Base-by-base conservation (phyloP, 2,797 vertebrate genomes). In the Salarias fasciatus region DNA sequence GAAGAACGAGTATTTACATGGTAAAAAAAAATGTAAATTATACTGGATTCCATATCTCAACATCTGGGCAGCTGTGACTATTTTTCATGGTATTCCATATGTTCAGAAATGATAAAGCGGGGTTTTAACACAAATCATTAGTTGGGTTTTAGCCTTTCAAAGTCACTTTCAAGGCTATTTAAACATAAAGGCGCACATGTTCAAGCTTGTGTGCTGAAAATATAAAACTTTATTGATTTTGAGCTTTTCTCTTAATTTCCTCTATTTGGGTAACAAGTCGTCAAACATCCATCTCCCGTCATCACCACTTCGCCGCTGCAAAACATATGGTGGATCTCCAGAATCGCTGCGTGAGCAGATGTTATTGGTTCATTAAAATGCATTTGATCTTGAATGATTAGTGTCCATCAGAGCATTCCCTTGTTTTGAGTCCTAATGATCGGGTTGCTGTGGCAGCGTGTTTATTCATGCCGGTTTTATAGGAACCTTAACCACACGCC, bases 311-410 rank as follows among this genome's bases (percentile, higher is more conserved):
- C 51, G 58, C 62, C 60, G 60, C 72, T 50, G 53, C 0, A 10
- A 62, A 78, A 84, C 85, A 84, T 84, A 74, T 85, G 86, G 82
- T 43, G 1, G 63, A 52, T 48, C 68, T 72, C 51, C 72, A 62
- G 50, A 82, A 73, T 74, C 44, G 43, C 64, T 63, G 61, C 18
- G 59, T 47, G 66, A 90, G 61, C 88, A 92, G 87, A 90, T 91
- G 88, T 79, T 88, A 67, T 77, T 65, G 62, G 68, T 82, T 87
- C 82, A 91, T 86, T 88, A 71, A 79, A 85, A 78, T 56, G 61
- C 73, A 74, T 81, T 82, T 85, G 83, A 86, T 85, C 77, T 84
- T 87, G 84, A 90, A 80, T 79, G 88, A 90, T 90, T 75, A 77
- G 67, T 72, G 74, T 86, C 88, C 84, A 73, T 83, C 76, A 48